Percentiles rank a stretch among this genome's conserved stretches.
phyloP scores from a whole-genome alignment of 2,113 vertebrate species.

The Melospiza georgiana region DNA sequence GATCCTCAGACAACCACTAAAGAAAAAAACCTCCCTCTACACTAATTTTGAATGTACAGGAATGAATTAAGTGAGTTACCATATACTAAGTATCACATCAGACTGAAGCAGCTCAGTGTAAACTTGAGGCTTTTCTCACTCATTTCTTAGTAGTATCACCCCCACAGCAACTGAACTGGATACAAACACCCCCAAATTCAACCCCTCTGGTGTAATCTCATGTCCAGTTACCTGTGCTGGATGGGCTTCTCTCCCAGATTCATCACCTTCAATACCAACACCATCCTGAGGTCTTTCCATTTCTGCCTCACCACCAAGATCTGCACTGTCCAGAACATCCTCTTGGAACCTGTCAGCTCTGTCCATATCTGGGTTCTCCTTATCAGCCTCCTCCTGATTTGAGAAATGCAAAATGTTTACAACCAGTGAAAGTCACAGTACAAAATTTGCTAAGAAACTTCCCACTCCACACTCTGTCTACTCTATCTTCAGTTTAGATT shows the following conservation, averaged over 20 bases:
- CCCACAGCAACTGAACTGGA: not conserved
- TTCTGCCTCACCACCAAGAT: not conserved
- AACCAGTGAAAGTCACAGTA: not conserved
- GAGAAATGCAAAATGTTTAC: not conserved
- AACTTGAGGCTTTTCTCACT: not conserved
- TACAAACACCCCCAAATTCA: not conserved
- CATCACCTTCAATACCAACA: not conserved
- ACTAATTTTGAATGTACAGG: not conserved
- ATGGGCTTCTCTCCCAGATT: not conserved
- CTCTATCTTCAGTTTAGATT: not conserved
- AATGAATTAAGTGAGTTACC: not conserved
- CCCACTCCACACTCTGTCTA: not conserved
- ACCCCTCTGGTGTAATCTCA: not conserved
- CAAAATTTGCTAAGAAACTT: not conserved
- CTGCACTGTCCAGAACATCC: conserved; percentile 13
- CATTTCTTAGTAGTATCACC: not conserved
- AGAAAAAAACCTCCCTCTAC: not conserved
- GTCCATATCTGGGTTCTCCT: conserved; percentile 6
- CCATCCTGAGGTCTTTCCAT: not conserved
- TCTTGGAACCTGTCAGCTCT: not conserved
- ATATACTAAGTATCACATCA: not conserved
- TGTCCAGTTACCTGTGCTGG: conserved; percentile 20
- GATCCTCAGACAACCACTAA: not conserved
- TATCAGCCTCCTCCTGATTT: conserved; percentile 46
- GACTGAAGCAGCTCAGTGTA: not conserved